Evolutionary conservation across 2,888 invertebrate species (phyloP).

Genomic region (Troides oblongomaculatus): DNA sequence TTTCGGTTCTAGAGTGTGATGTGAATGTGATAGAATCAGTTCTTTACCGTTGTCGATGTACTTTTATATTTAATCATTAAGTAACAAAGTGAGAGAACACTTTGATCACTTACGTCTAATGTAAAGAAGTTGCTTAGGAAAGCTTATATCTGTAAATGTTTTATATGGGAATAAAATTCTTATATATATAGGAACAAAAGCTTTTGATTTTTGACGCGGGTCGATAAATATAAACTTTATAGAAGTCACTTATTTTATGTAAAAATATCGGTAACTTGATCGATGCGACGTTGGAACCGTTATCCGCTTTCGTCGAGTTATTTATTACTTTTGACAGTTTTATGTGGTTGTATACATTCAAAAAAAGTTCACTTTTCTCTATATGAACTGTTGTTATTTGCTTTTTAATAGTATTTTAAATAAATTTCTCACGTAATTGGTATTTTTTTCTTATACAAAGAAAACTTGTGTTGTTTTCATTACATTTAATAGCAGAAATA

Average conservation of each 20-base stretch:
- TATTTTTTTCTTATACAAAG: too few species aligned
- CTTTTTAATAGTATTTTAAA: too few species aligned
- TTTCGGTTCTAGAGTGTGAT: background rate
- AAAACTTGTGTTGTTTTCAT: background rate
- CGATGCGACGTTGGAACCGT: conserved; percentile 1
- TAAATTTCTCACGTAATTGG: too few species aligned
- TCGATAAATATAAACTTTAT: background rate
- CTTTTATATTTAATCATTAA: background rate
- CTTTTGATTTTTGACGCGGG: background rate
- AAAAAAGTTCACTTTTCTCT: background rate
- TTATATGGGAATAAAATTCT: too few species aligned
- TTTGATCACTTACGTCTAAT: too few species aligned
- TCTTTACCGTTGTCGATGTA: background rate
- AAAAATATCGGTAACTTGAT: conserved; percentile 1
- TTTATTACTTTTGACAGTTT: conserved; percentile 8
- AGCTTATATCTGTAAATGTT: too few species aligned
- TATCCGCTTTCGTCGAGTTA: conserved; percentile 5
- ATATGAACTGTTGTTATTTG: too few species aligned
- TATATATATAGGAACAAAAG: too few species aligned
- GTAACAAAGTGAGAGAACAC: background rate
- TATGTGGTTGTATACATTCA: conserved; percentile 3
- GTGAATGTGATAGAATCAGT: background rate
- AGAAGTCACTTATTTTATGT: background rate
- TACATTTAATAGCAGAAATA: background rate
- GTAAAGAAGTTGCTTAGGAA: too few species aligned